A percentile compares a stretch with the other conserved stretches of the same genome.
These are phyloP conservation scores for Chrysoperla carnea DNA, from an alignment of 1,140 invertebrate species.

Conservation along the genomic window DNA sequence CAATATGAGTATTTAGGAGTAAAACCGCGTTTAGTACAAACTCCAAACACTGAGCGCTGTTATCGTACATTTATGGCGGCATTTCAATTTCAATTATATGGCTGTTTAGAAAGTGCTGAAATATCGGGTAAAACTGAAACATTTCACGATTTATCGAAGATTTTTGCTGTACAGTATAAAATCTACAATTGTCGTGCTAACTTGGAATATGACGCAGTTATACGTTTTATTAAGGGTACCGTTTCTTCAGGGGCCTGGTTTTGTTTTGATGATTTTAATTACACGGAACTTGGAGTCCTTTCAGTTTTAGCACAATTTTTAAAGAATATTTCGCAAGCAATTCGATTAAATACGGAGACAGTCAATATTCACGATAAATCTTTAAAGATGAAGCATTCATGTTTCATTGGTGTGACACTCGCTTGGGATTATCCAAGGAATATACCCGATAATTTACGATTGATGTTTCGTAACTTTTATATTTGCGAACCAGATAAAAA, in stretches of 20 bases:
- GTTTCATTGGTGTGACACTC: too few species aligned
- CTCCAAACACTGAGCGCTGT: constrained; percentile 66
- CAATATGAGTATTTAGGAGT: constrained; percentile 86
- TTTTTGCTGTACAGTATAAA: constrained; percentile 78
- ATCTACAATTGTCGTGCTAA: constrained; percentile 91
- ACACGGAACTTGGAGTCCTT: constrained; percentile 78
- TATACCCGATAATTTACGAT: too few species aligned
- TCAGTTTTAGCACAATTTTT: constrained; percentile 75
- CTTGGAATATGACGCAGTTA: constrained; percentile 85
- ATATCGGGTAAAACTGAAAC: constrained; percentile 84
- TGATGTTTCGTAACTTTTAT: too few species aligned
- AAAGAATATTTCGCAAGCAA: constrained; percentile 57
- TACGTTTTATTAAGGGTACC: constrained; percentile 78
- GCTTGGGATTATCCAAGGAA: too few species aligned
- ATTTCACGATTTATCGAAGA: constrained; percentile 77
- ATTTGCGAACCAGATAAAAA: too few species aligned
- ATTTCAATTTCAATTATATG: constrained; percentile 71
- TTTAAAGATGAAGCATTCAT: too few species aligned
- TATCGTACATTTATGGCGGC: constrained; percentile 79
- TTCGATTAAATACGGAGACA: constrained; percentile 35
- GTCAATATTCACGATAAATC: too few species aligned
- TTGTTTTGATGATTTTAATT: constrained; percentile 90
- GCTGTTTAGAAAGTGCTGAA: constrained; percentile 69
- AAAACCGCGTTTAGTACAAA: constrained; percentile 56
- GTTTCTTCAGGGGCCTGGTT: constrained; percentile 85